Evolutionary conservation across 2,888 invertebrate genomes (phyloP).

Genomic region (Cyrtodaria siliqua): DNA sequence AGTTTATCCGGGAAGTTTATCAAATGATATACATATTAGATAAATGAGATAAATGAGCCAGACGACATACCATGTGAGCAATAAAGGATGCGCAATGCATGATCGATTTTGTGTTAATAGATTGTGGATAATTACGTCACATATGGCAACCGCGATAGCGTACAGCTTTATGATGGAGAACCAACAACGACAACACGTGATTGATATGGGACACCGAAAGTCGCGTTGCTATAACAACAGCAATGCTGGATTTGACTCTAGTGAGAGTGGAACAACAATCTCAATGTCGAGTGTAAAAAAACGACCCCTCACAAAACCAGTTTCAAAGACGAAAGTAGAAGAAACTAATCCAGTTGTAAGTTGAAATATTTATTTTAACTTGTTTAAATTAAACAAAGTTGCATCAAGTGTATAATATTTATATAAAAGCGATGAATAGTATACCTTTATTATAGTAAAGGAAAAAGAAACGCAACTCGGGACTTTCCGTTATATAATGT

Average conservation of each 20-base stretch:
- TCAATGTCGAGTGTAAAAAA: slow-evolving; percentile 20
- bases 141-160: slow-evolving; percentile 64
- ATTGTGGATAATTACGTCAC: slow-evolving; percentile 42
- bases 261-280: slow-evolving; percentile 46
- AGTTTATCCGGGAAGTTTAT: no score
- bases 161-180: slow-evolving; percentile 56
- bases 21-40: no score
- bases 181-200: no score
- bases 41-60: no score
- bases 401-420: no score
- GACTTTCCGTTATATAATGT: no score
- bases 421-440: no score
- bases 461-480: no score
- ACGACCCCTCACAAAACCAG: slow-evolving; percentile 37
- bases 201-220: slow-evolving; percentile 36
- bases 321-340: slow-evolving; percentile 42
- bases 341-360: slow-evolving; percentile 14
- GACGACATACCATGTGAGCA: background rate
- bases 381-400: background rate
- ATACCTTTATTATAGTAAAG: no score
- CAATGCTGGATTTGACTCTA: slow-evolving; percentile 48
- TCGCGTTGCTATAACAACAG: slow-evolving; percentile 15
- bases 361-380: background rate
- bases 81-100: slow-evolving; percentile 56
- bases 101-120: slow-evolving; percentile 27